Evolutionary conservation across 2,888 invertebrate genomes (phyloP).

Genomic region (Dendrolimus pini): DNA sequence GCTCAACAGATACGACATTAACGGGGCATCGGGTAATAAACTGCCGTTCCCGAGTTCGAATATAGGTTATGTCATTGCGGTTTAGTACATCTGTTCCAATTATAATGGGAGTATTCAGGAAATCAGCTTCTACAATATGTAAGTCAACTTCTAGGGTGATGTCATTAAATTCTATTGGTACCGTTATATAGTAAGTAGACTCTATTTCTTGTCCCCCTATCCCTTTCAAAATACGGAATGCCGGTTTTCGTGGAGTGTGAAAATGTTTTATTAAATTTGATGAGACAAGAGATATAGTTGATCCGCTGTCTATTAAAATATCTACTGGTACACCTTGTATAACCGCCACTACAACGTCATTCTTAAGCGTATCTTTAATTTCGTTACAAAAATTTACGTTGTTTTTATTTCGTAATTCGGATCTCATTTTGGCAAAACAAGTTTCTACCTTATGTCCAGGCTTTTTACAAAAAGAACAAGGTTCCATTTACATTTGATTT

Average conservation of each 20-base stretch:
- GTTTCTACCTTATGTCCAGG: conserved; percentile 13
- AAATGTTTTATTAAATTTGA: conserved; percentile 13
- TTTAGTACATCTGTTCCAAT: conserved; percentile 19
- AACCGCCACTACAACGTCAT: conserved; percentile 6
- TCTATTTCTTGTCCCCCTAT: conserved; percentile 12
- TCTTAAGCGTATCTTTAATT: neutral
- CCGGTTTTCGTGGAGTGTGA: conserved; percentile 9
- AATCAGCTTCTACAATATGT: conserved; percentile 8
- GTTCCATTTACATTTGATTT: conserved; percentile 1
- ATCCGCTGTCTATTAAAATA: conserved; percentile 18
- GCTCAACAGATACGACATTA: neutral
- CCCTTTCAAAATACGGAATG: conserved; percentile 11
- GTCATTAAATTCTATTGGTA: conserved; percentile 15
- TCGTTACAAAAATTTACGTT: conserved; percentile 15
- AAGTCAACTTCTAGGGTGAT: conserved; percentile 18
- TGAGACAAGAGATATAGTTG: conserved; percentile 14
- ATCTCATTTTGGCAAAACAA: conserved; percentile 15
- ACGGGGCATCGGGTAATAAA: conserved; percentile 1
- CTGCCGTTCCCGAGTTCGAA: conserved; percentile 5
- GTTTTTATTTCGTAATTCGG: conserved; percentile 1
- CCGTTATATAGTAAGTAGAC: conserved; percentile 8
- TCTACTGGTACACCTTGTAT: conserved; percentile 14
- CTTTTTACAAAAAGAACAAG: conserved; percentile 19
- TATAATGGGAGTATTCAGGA: conserved; percentile 15
- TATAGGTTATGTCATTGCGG: conserved; percentile 8